Evolutionary conservation across 2,888 invertebrate genomes (phyloP).

Genomic region (Trichopoda pennipes): DNA sequence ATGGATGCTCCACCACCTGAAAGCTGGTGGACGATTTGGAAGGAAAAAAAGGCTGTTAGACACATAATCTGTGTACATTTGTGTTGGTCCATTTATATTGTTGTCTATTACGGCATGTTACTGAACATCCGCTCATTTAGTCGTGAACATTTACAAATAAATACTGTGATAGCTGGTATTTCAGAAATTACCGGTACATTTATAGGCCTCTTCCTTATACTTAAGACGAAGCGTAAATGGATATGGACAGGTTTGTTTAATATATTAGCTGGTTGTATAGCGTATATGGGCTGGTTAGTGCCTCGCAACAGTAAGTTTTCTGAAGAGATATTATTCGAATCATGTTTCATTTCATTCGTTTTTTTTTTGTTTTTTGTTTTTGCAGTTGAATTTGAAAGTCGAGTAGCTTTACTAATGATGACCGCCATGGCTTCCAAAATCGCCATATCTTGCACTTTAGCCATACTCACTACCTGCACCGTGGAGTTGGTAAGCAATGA

Average conservation of each 20-base stretch:
- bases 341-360: neutral
- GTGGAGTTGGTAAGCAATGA: constrained; percentile 80
- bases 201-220: constrained; percentile 78
- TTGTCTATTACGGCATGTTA: constrained; percentile 81
- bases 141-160: constrained; percentile 80
- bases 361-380: constrained; percentile 18
- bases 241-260: constrained; percentile 80
- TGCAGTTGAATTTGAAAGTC: constrained; percentile 75
- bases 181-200: constrained; percentile 80
- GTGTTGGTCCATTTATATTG: constrained; percentile 80
- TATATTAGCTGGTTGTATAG: constrained; percentile 78
- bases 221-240: constrained; percentile 80
- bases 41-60: constrained; percentile 77
- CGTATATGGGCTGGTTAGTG: constrained; percentile 80
- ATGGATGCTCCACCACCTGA: constrained; percentile 79
- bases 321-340: neutral
- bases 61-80: constrained; percentile 80
- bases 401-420: constrained; percentile 79
- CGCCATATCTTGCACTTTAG: constrained; percentile 80
- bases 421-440: constrained; percentile 81
- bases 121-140: constrained; percentile 81
- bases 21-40: constrained; percentile 81
- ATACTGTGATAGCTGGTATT: constrained; percentile 80
- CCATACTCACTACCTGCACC: constrained; percentile 81
- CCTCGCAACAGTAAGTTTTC: constrained; percentile 75